Percentiles rank a stretch among this genome's conserved stretches.
These are phyloP conservation scores for Labeo catla DNA, from an alignment of 2,113 vertebrate genomes.

Conservation along the genomic window DNA sequence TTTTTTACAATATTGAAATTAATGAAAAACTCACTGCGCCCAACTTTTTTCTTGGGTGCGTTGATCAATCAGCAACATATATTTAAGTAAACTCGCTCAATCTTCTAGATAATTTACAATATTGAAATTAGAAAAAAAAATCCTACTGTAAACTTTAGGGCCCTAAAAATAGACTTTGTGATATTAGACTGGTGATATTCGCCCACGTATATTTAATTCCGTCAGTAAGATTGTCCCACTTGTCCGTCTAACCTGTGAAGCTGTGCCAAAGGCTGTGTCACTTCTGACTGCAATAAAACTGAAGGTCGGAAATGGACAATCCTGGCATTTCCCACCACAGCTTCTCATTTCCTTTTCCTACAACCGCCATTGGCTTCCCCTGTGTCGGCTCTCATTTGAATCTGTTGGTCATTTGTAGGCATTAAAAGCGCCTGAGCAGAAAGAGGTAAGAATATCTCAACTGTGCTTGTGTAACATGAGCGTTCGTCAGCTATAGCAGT, in stretches of 20 bases:
- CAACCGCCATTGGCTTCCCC: constrained; percentile 20
- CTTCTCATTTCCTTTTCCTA: constrained; percentile 56
- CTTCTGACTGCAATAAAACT: constrained; percentile 46
- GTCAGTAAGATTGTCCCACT: not conserved
- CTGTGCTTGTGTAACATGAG: constrained; percentile 37
- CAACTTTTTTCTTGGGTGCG: no score
- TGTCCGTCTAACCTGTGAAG: not conserved
- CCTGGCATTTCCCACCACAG: constrained; percentile 52
- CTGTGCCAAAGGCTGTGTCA: not conserved
- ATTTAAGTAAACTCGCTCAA: no score
- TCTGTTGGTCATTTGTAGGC: not conserved
- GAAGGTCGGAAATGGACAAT: constrained; percentile 53
- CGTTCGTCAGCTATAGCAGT: constrained; percentile 16
- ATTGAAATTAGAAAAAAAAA: not conserved
- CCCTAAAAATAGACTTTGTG: not conserved
- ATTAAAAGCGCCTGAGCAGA: not conserved
- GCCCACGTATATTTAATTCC: not conserved
- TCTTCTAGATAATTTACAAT: no score
- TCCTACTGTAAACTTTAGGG: not conserved
- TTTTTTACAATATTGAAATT: no score
- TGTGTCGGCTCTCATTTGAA: constrained; percentile 23
- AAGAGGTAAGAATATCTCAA: not conserved
- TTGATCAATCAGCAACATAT: no score
- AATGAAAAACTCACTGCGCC: no score
- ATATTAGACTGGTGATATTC: not conserved